Conservation (phyloP, 1,140 invertebrate species). For the Dreissena polymorpha region DNA sequence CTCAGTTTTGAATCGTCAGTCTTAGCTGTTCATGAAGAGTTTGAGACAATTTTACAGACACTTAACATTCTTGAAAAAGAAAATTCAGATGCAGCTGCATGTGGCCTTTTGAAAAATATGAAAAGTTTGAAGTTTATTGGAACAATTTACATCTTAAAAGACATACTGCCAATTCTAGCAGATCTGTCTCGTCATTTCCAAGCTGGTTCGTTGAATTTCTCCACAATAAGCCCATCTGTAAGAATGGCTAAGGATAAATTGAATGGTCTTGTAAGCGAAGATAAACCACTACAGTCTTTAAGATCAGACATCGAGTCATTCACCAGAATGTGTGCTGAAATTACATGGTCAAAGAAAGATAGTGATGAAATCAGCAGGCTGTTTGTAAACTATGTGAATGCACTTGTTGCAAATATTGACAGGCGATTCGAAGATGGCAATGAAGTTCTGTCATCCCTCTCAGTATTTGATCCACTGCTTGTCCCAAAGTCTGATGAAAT, state of each 20-base stretch:
- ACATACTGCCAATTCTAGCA: slow-evolving; percentile 15
- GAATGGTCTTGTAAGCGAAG: neutral
- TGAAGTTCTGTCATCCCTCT: neutral
- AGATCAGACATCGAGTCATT: slow-evolving; percentile 17
- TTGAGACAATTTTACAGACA: slow-evolving; percentile 26
- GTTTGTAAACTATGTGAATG: slow-evolving; percentile 9
- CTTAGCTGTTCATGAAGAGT: slow-evolving; percentile 22
- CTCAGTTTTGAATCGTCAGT: slow-evolving; percentile 48
- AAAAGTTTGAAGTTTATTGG: slow-evolving; percentile 41
- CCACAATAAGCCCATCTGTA: neutral
- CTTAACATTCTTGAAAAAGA: slow-evolving; percentile 3
- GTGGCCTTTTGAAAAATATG: slow-evolving; percentile 53
- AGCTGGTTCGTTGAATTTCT: slow-evolving; percentile 15
- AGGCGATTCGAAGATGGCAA: slow-evolving; percentile 11
- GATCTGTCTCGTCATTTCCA: slow-evolving; percentile 28
- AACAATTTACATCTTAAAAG: slow-evolving; percentile 24
- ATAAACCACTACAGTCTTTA: slow-evolving; percentile 8
- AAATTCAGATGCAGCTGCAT: slow-evolving; percentile 38
- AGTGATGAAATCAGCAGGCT: slow-evolving; percentile 7
- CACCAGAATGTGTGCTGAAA: slow-evolving; percentile 12
- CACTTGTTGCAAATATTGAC: slow-evolving; percentile 10
- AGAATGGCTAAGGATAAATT: slow-evolving; percentile 17
- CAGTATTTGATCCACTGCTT: slow-evolving; percentile 21
- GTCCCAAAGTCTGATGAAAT: slow-evolving; percentile 1
- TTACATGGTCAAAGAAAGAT: slow-evolving; percentile 1